These are phyloP conservation scores for Lindbergichthys nudifrons DNA, from an alignment of 2,797 vertebrate genomes.

Conservation along the genomic window DNA sequence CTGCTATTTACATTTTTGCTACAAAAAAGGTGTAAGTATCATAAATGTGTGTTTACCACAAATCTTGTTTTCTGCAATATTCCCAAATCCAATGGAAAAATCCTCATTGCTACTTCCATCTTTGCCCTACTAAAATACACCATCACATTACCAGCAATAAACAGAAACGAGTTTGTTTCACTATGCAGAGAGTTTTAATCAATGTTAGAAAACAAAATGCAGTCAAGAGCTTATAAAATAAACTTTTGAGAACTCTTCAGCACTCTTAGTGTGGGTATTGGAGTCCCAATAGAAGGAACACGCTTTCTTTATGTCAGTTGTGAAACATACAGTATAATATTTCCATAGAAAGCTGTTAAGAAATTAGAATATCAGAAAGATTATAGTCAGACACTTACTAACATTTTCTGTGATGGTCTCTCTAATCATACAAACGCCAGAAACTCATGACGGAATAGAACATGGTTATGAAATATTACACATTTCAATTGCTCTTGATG, in stretches of 20 bases:
- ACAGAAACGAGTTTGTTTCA: slow-evolving; percentile 42
- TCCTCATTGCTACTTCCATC: too few relatives aligned
- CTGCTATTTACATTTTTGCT: too few relatives aligned
- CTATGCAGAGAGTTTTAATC: slow-evolving; percentile 72
- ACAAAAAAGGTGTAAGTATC: too few relatives aligned
- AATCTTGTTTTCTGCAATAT: too few relatives aligned
- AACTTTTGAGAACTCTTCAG: slow-evolving; percentile 17
- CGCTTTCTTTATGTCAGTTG: slow-evolving; percentile 60
- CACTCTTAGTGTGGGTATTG: slow-evolving; percentile 39
- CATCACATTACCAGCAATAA: neutral
- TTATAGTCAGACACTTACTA: neutral
- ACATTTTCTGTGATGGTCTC: slow-evolving; percentile 21
- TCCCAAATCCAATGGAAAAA: too few relatives aligned
- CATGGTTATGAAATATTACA: slow-evolving; percentile 8
- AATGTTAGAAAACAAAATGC: slow-evolving; percentile 70
- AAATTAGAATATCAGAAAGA: slow-evolving; percentile 21
- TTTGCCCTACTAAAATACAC: too few relatives aligned
- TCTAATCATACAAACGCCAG: slow-evolving; percentile 7
- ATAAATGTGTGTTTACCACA: too few relatives aligned
- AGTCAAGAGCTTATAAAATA: slow-evolving; percentile 53
- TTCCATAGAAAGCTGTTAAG: slow-evolving; percentile 20
- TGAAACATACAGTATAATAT: slow-evolving; percentile 24
- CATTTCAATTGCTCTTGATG: slow-evolving; percentile 19
- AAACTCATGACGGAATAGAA: slow-evolving; percentile 18
- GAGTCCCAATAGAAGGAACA: slow-evolving; percentile 32